Evolutionary conservation across 2,797 vertebrate species (phyloP).

Genomic region (Myiothlypis chrysogaster): DNA sequence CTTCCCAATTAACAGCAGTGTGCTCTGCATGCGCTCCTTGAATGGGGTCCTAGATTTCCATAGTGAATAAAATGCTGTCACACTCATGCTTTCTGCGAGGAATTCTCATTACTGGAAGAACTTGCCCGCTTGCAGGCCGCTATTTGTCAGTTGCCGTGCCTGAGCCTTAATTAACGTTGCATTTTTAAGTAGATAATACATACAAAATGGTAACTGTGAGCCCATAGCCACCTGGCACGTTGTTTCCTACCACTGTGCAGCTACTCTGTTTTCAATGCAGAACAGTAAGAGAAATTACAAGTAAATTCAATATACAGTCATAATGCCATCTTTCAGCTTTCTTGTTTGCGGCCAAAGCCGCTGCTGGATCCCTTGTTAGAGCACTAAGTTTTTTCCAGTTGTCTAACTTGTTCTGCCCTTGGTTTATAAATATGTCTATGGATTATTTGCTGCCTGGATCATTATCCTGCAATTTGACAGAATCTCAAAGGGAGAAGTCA

Average conservation of each 20-base stretch:
- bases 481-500: neutral
- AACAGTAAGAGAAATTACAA: slow-evolving; percentile 37
- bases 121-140: neutral
- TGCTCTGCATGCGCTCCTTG: neutral
- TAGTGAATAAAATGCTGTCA: neutral
- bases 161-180: slow-evolving; percentile 55
- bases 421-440: neutral
- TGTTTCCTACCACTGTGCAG: slow-evolving; percentile 38
- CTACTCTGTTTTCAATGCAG: neutral
- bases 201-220: slow-evolving; percentile 45
- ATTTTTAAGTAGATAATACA: slow-evolving; percentile 28
- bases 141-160: neutral
- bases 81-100: neutral
- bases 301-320: slow-evolving; percentile 31
- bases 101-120: slow-evolving; percentile 2
- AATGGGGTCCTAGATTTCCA: slow-evolving; percentile 23
- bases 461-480: neutral
- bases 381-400: slow-evolving; percentile 1
- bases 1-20: neutral
- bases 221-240: slow-evolving; percentile 1
- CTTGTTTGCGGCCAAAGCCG: neutral
- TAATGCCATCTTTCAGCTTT: slow-evolving; percentile 12
- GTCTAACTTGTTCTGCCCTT: neutral
- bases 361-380: slow-evolving; percentile 32
- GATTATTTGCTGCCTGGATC: slow-evolving; percentile 8